phyloP scores from a whole-genome alignment of 2,888 invertebrate genomes.

The Matsumyia berberina region DNA sequence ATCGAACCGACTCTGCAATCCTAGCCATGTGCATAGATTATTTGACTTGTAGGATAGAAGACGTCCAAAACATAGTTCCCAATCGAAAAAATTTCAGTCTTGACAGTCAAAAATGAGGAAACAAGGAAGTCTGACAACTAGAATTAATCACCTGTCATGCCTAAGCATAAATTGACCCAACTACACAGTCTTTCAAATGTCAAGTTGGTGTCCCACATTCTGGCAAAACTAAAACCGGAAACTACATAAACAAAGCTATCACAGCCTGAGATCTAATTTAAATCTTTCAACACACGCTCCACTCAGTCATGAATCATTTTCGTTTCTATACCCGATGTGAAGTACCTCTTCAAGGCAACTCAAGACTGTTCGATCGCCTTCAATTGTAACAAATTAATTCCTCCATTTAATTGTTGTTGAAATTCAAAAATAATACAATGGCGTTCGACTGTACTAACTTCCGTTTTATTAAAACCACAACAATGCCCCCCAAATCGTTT shows the following conservation, averaged over 20 bases:
- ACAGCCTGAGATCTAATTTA: background rate
- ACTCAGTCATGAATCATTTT: background rate
- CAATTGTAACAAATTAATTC: slow-evolving; percentile 22
- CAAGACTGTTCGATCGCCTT: slow-evolving; percentile 1
- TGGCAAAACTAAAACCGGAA: slow-evolving; percentile 11
- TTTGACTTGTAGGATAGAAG: too few species aligned
- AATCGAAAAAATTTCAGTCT: too few species aligned
- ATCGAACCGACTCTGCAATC: too few species aligned
- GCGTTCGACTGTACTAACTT: background rate
- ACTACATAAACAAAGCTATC: background rate
- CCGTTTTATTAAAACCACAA: slow-evolving; percentile 8
- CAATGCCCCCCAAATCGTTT: slow-evolving; percentile 9
- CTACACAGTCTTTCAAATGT: background rate
- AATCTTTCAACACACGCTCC: background rate
- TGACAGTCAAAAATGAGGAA: too few species aligned
- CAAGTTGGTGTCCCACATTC: slow-evolving; percentile 8
- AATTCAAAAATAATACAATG: background rate
- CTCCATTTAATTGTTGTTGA: background rate
- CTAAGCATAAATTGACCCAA: background rate
- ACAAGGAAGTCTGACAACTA: too few species aligned
- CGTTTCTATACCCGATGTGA: background rate
- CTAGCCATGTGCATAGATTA: too few species aligned
- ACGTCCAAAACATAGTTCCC: too few species aligned
- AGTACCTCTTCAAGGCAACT: background rate
- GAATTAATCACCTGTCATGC: background rate